Percentiles rank a stretch among this genome's conserved stretches.
Evolutionary conservation across 2,797 vertebrate genomes (phyloP).

Genomic region (Pygocentrus nattereri): DNA sequence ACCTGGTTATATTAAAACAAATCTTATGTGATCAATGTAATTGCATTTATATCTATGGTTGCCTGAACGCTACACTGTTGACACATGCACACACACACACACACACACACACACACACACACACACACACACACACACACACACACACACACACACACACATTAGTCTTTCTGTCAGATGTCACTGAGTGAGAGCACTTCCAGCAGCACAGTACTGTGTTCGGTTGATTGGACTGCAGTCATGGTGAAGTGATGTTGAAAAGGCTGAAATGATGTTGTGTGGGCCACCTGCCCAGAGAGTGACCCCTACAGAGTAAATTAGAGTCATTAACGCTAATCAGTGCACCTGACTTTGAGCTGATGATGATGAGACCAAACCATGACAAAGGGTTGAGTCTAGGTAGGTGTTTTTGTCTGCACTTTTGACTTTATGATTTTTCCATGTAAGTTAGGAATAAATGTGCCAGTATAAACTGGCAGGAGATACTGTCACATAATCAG

Average conservation of each 20-base stretch:
- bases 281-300: slow-evolving; percentile 41
- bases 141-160: background rate
- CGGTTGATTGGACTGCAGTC: slow-evolving; percentile 35
- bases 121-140: background rate
- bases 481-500: background rate
- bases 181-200: slow-evolving; percentile 9
- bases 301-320: slow-evolving; percentile 44
- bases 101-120: background rate
- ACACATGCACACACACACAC: background rate
- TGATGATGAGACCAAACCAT: slow-evolving; percentile 7
- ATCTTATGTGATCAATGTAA: background rate
- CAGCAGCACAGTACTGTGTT: background rate
- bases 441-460: too few relatives aligned
- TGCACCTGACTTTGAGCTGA: slow-evolving; percentile 19
- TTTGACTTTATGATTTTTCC: background rate
- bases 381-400: slow-evolving; percentile 25
- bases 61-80: background rate
- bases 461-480: background rate
- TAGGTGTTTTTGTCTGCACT: background rate
- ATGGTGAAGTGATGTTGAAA: slow-evolving; percentile 35
- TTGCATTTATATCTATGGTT: background rate
- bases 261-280: slow-evolving; percentile 8
- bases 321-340: slow-evolving; percentile 41
- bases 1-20: background rate
- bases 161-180: background rate